phyloP scores from a whole-genome alignment of 2,797 vertebrate genomes.

The Margarornis squamiger region DNA sequence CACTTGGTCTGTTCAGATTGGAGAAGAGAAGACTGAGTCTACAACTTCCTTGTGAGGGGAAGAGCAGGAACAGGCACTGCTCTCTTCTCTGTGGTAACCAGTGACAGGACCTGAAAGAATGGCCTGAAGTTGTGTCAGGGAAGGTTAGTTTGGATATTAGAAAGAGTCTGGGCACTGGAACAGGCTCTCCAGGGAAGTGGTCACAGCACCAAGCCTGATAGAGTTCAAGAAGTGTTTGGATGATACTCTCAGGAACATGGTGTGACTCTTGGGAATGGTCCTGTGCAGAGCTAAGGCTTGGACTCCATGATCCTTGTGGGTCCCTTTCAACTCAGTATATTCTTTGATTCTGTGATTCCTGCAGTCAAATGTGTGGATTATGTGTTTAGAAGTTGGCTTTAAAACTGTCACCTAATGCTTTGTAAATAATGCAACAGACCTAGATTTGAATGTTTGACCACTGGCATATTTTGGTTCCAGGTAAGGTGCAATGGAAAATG shows the following conservation, averaged over 20 bases:
- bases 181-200: too few species aligned
- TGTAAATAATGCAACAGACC: neutral
- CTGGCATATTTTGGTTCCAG: neutral
- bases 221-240: neutral
- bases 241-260: too few species aligned
- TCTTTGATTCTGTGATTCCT: neutral
- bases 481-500: neutral
- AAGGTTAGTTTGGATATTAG: neutral
- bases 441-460: neutral
- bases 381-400: neutral
- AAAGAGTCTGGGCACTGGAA: neutral
- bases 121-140: neutral
- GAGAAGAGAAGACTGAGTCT: neutral
- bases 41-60: neutral
- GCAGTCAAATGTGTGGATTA: neutral
- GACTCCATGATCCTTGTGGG: neutral
- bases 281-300: neutral
- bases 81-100: neutral
- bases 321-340: neutral
- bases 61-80: neutral
- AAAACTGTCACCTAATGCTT: neutral
- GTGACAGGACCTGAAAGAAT: neutral
- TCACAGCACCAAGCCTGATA: neutral
- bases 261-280: neutral
- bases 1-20: neutral